These are phyloP conservation scores for Sebastes kiyomatsui DNA, from an alignment of 2,797 vertebrate genomes.

Conservation along the genomic window DNA sequence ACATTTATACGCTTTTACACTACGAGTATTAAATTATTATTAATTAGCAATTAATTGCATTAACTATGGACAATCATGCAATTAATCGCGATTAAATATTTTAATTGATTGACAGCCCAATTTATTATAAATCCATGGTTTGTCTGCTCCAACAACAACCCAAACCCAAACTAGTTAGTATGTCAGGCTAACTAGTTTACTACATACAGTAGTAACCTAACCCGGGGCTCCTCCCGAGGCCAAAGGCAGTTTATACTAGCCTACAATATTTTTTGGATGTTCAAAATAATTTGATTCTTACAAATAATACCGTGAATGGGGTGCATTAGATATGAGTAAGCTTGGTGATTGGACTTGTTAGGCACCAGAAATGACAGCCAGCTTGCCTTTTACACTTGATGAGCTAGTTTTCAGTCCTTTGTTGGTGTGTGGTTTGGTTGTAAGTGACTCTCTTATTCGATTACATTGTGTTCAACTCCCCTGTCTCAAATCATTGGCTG, in stretches of 20 bases:
- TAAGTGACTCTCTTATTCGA: constrained; percentile 29
- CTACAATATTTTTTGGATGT: background rate
- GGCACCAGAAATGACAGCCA: background rate
- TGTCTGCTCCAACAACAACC: background rate
- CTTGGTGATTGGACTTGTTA: background rate
- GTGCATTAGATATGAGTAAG: background rate
- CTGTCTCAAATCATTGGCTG: constrained; percentile 41
- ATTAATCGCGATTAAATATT: too few species aligned
- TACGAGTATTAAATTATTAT: too few species aligned
- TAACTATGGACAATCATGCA: too few species aligned
- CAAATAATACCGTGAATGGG: background rate
- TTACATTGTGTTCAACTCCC: constrained; percentile 31
- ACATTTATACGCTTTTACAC: too few species aligned
- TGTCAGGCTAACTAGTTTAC: background rate
- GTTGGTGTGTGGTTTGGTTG: constrained; percentile 13
- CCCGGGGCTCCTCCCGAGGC: background rate
- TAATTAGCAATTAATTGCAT: too few species aligned
- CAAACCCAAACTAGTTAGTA: background rate
- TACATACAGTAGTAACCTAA: background rate
- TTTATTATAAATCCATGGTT: background rate
- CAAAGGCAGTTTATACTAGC: background rate
- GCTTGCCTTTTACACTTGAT: background rate
- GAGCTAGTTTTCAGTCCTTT: constrained; percentile 19
- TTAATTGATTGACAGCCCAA: too few species aligned
- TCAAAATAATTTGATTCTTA: background rate